Base-by-base conservation (phyloP, 1,140 invertebrate genomes). In the Campoletis sonorensis region DNA sequence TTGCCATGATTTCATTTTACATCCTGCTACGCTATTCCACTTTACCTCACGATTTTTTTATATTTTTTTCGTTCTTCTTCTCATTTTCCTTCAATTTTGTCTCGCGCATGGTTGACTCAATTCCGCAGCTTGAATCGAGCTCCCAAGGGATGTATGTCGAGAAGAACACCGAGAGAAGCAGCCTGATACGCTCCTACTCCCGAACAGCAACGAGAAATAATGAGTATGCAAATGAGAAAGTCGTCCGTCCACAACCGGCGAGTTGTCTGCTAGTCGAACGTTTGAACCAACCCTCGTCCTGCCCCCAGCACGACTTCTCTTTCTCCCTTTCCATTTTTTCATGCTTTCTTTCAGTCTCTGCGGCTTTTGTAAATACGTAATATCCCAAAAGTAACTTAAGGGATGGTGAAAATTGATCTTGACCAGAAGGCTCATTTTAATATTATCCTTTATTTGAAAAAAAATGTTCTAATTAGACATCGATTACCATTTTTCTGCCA, bases 151-250 rank as follows among this genome's bases (percentile, higher is more conserved):
- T 27, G 33, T 30, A 75, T 49, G 45, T 58, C 51, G 73, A 54
- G 73, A 77, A 61, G 73, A 77, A 54, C 67, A 27, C 18, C 2
- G 67, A 33, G 27, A 33, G 61, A 64, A 64, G 61, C 30, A 30
- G 64, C 23, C 77, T 79, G 61, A 68, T 71, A 37, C 51, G 72
- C 70, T 15, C 30, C 77, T 71, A 64, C 77, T 79, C 68, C 64
- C 73, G 73, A 77, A 54, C 73, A 77, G 30, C 73, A 54, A 54
- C 73, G 73, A 40, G 73, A 54, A 77, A 77, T 77, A 77, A 77
- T 54, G 73, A 77, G 54, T 77, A 77, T 77, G 73, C 73, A 77
- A 77, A 77, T 77, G 73, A 77, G 51, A 61, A 77, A 77, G 73
- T 61, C 73, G 73, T 77, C 73, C 61, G 61, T 77, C 73, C 73